These are phyloP conservation scores for Halesus radiatus DNA, from an alignment of 1,140 invertebrate species.

Conservation along the genomic window DNA sequence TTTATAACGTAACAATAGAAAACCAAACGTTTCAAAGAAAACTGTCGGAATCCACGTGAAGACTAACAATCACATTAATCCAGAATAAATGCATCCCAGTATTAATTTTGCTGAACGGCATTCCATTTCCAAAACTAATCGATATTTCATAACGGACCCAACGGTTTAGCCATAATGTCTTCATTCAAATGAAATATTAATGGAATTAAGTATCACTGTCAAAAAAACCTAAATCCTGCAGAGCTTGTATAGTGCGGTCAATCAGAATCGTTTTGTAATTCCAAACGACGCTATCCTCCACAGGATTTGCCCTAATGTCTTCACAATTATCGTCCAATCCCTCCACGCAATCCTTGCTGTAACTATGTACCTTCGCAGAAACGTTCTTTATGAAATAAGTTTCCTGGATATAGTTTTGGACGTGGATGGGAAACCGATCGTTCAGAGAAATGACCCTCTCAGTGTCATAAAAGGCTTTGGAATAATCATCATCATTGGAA, in stretches of 20 bases:
- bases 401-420: not conserved
- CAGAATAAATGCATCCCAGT: too few species aligned
- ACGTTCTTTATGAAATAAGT: not conserved
- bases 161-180: too few species aligned
- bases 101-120: too few species aligned
- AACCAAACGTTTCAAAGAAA: too few species aligned
- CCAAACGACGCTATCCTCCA: not conserved
- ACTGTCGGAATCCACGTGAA: too few species aligned
- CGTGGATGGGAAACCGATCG: not conserved
- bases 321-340: not conserved
- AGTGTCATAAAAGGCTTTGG: slow-evolving; percentile 23
- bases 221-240: not conserved
- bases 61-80: too few species aligned
- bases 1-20: too few species aligned
- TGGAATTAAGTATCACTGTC: too few species aligned
- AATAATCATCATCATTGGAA: not conserved
- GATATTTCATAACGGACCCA: too few species aligned
- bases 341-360: slow-evolving; percentile 12
- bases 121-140: too few species aligned
- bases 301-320: not conserved
- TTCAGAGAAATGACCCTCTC: not conserved
- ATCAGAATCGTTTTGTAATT: slow-evolving; percentile 23
- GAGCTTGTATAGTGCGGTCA: not conserved
- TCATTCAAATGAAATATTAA: too few species aligned
- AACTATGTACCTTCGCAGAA: slow-evolving; percentile 1